These are phyloP conservation scores for Pseudorhombus dupliciocellatus DNA, from an alignment of 2,113 vertebrate species.

Conservation along the genomic window DNA sequence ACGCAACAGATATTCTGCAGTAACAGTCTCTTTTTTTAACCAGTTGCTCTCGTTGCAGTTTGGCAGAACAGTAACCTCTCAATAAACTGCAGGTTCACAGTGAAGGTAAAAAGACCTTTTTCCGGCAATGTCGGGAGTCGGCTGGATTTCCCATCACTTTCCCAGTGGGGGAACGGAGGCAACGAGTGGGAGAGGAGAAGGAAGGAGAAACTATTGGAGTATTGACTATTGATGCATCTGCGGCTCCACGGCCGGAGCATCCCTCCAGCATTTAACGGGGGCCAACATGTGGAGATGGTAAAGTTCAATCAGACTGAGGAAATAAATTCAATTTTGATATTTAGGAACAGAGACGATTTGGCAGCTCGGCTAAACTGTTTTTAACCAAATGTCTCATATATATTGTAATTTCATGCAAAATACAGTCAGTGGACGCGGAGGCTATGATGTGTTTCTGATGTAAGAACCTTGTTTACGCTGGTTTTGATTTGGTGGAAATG, in stretches of 20 bases:
- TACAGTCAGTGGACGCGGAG: background rate
- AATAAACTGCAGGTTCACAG: background rate
- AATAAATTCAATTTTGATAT: constrained; percentile 16
- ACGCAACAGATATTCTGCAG: background rate
- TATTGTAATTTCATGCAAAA: background rate
- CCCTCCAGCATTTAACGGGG: constrained; percentile 12
- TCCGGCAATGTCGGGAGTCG: constrained; percentile 24
- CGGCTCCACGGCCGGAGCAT: constrained; percentile 7
- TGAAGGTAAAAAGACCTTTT: constrained; percentile 6
- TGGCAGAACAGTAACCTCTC: constrained; percentile 2
- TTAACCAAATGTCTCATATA: background rate
- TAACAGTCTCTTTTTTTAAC: constrained; percentile 10
- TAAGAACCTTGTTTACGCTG: background rate
- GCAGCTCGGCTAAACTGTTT: background rate
- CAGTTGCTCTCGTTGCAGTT: constrained; percentile 1
- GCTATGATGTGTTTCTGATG: background rate
- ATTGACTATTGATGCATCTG: constrained; percentile 43
- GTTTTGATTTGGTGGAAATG: constrained; percentile 11
- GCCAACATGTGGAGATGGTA: constrained; percentile 13
- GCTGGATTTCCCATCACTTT: constrained; percentile 63
- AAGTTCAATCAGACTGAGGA: constrained; percentile 3
- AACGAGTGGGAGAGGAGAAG: constrained; percentile 32
- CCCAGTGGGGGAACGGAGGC: constrained; percentile 26
- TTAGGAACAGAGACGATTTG: constrained; percentile 12
- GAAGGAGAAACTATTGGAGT: constrained; percentile 12